Conservation (phyloP, 2,113 vertebrate species). For the Alethe castanea region DNA sequence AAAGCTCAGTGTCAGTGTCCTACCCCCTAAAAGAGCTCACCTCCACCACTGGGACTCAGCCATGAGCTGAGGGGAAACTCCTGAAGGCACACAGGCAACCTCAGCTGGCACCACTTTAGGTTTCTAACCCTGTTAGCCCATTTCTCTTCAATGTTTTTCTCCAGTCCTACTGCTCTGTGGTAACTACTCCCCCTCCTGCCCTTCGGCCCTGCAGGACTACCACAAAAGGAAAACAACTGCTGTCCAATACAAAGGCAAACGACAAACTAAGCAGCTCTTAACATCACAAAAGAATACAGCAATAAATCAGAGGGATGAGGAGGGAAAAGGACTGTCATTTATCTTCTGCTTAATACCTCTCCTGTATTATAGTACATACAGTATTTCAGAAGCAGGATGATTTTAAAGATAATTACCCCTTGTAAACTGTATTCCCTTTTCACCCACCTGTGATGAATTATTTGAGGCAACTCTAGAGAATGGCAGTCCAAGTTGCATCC, state of each 20-base stretch:
- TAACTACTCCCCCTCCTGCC: neutral
- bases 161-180: neutral
- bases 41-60: neutral
- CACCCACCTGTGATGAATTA: neutral
- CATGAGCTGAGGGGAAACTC: neutral
- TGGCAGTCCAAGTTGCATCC: neutral
- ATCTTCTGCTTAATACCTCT: neutral
- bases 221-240: neutral
- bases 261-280: neutral
- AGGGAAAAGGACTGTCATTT: neutral
- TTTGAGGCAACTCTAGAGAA: neutral
- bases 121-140: neutral
- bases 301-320: neutral
- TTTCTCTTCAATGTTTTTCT: neutral
- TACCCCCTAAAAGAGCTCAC: accelerated
- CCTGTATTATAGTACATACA: neutral
- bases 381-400: neutral
- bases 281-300: neutral
- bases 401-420: neutral
- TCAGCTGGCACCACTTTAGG: neutral
- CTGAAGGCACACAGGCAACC: neutral
- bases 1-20: neutral
- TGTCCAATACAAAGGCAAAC: neutral
- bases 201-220: neutral
- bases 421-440: neutral